Evolutionary conservation across 2,113 vertebrate species (phyloP).

Genomic region (Daboia siamensis): DNA sequence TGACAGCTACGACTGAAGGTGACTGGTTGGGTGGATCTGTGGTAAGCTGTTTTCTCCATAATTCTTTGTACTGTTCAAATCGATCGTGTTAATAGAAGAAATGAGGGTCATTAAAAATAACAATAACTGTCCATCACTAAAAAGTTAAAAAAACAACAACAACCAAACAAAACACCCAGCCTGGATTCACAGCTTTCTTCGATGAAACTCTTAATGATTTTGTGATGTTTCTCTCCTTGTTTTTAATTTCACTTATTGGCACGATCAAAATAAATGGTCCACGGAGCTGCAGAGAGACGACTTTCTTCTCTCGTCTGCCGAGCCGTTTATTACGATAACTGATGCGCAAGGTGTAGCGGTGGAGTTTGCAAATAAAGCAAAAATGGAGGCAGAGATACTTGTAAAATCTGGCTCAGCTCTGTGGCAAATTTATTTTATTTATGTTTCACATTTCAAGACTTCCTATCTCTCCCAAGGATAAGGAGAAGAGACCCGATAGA

Average conservation of each 20-base stretch:
- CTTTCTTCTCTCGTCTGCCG: background rate
- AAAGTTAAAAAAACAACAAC: background rate
- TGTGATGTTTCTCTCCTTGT: background rate
- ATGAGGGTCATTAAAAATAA: background rate
- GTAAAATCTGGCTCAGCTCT: background rate
- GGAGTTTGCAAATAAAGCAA: background rate
- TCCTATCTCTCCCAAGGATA: background rate
- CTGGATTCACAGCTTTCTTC: constrained; percentile 1
- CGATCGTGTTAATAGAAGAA: constrained; percentile 7
- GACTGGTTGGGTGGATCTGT: constrained; percentile 7
- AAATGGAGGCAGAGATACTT: background rate
- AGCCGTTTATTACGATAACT: background rate
- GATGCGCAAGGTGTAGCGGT: accelerated
- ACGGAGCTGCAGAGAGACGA: constrained; percentile 10
- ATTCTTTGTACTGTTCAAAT: background rate
- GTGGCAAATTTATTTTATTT: background rate
- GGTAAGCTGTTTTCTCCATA: background rate
- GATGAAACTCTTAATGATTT: background rate
- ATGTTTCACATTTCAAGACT: background rate
- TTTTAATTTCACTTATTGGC: constrained; percentile 40
- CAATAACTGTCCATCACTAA: background rate
- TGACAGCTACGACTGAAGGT: background rate
- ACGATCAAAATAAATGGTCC: constrained; percentile 30
- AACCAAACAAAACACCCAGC: constrained; percentile 9
- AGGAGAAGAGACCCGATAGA: background rate